Base-by-base conservation (phyloP, 2,113 vertebrate genomes). In the Odocoileus virginianus region DNA sequence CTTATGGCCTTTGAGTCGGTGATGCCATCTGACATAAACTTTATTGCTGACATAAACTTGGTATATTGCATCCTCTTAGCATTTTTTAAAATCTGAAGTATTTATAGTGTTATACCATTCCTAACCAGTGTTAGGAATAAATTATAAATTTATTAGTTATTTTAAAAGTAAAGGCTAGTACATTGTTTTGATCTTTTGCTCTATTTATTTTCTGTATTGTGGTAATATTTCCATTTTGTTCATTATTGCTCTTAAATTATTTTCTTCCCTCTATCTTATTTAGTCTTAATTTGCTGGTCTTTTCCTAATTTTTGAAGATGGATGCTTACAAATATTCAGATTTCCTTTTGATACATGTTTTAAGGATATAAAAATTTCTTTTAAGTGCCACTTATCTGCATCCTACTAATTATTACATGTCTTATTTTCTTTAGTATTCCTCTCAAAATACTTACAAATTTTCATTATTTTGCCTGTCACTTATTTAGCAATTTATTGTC, bases 1-100 rank as follows among this genome's bases (percentile, higher is more conserved):
- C 67, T 71, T 10, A 6, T 12, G n/a, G 67, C 67, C 67, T 40
- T 71, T 5, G 0, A 12, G 19, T 40, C 0, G 0, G 67, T 40
- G n/a, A 71, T 40, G 67, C 67, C 67, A 71, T 71, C 67, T 71
- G n/a, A 40, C 36, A 76, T 25, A 55, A 43, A 40, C 1, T 52
- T 95, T 67, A 14, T 45, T 76, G 21, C 19, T 36, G 64, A 71
- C 43, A 10, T 79, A 47, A 79, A 47, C 43, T 79, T 47, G 47
- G 45, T 19, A 52, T 25, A 74, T 81, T 55, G 40, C 3, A 74
- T n/a, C 8, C 3, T 74, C 13, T 71, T 91, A 78, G 36, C 27
- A 87, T 55, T 17, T 83, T 81, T 55, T 12, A n/a, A 96, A 58
- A 86, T 40, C 9, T 89, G 40, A 79, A 33, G 0, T 28, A 82